phyloP scores from a whole-genome alignment of 2,113 vertebrate species.

The Cricetomys ansorgei region DNA sequence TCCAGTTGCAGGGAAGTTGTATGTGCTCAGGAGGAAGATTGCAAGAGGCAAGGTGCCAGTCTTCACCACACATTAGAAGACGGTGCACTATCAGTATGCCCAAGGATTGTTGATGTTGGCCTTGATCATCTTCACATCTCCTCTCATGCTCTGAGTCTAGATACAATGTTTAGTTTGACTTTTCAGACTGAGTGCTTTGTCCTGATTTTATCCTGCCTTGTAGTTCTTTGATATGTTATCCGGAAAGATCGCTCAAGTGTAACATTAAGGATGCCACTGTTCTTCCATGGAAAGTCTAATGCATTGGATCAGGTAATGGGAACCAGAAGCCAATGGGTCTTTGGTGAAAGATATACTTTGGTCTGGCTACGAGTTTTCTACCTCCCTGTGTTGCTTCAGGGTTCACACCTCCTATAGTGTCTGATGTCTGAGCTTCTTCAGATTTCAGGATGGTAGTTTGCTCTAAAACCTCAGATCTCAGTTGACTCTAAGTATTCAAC shows the following conservation, averaged over 20 bases:
- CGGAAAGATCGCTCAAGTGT: neutral
- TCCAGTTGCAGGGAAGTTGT: too few relatives aligned
- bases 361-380: neutral
- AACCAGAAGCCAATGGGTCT: neutral
- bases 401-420: neutral
- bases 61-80: neutral
- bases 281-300: neutral
- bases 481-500: neutral
- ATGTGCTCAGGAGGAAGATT: neutral
- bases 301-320: neutral
- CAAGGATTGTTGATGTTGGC: too few relatives aligned
- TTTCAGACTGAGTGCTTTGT: neutral
- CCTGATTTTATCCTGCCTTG: neutral
- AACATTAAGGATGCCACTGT: neutral
- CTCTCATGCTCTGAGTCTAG: neutral
- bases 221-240: neutral
- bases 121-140: neutral
- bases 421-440: neutral
- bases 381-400: accelerated
- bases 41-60: neutral
- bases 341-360: neutral
- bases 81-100: neutral
- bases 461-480: neutral
- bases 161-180: neutral
- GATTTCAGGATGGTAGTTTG: neutral